These are phyloP conservation scores for Melopsittacus undulatus DNA, from an alignment of 2,797 vertebrate genomes.

Conservation along the genomic window DNA sequence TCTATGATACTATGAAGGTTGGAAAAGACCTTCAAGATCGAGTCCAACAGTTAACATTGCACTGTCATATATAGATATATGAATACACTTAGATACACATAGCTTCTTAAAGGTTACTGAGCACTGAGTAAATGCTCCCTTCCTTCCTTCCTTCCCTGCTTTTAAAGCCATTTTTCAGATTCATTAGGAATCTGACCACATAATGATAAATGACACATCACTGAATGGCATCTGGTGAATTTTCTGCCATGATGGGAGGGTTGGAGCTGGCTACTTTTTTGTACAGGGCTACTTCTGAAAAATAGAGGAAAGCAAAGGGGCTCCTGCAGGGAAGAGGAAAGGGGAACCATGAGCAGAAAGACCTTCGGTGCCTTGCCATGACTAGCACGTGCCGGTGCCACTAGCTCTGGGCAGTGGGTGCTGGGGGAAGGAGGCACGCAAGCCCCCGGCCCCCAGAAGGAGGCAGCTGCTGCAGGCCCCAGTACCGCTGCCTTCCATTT, in stretches of 20 bases:
- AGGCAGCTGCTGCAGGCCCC: neutral
- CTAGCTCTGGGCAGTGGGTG: neutral
- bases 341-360: neutral
- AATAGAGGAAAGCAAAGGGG: neutral
- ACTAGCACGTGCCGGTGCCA: neutral
- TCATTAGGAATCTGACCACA: neutral
- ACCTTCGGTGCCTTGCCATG: neutral
- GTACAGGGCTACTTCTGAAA: neutral
- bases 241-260: neutral
- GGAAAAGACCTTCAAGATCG: neutral
- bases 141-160: neutral
- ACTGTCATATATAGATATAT: neutral
- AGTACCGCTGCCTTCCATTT: constrained; percentile 18
- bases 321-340: neutral
- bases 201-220: fast-evolving
- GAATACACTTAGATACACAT: neutral
- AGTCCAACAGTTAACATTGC: neutral
- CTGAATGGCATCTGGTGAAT: neutral
- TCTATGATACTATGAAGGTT: neutral
- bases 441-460: neutral
- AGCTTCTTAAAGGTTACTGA: neutral
- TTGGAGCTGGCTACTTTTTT: neutral
- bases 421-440: neutral
- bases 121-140: neutral
- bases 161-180: neutral